phyloP scores from a whole-genome alignment of 2,888 invertebrate species.

The Tetragonula carbonaria region DNA sequence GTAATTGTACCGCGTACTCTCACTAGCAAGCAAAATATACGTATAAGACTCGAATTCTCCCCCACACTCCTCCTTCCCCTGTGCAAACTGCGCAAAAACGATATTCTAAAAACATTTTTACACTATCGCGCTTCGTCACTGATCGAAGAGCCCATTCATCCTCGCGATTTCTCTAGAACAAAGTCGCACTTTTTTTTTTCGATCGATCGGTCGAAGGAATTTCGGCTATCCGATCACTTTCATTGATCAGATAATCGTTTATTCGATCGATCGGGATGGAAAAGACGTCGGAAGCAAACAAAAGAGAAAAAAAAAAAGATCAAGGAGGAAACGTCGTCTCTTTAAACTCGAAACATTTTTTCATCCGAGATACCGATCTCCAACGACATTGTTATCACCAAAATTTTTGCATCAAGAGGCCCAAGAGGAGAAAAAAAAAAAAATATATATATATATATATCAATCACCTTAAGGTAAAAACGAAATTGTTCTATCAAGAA shows the following conservation, averaged over 20 bases:
- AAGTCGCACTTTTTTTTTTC: background rate
- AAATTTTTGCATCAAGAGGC: constrained; percentile 43
- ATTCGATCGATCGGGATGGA: background rate
- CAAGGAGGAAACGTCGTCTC: background rate
- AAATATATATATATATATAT: background rate
- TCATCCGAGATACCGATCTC: constrained; percentile 11
- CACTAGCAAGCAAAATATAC: constrained; percentile 47
- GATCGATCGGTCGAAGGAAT: background rate
- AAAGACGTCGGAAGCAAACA: too few species aligned
- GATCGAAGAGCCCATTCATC: constrained; percentile 11
- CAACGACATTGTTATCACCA: constrained; percentile 25
- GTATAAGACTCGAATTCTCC: constrained; percentile 49
- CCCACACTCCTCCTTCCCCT: background rate
- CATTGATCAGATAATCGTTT: background rate
- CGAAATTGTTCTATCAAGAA: background rate
- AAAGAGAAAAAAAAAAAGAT: too few species aligned
- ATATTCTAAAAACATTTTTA: constrained; percentile 66
- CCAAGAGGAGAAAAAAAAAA: background rate
- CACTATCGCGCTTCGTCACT: constrained; percentile 31
- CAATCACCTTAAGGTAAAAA: background rate
- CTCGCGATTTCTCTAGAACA: background rate
- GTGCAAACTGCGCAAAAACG: constrained; percentile 41
- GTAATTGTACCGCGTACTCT: constrained; percentile 26
- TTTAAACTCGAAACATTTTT: background rate
- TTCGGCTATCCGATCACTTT: background rate